Evolutionary conservation across 2,797 vertebrate genomes (phyloP).

Genomic region (Nasua narica): DNA sequence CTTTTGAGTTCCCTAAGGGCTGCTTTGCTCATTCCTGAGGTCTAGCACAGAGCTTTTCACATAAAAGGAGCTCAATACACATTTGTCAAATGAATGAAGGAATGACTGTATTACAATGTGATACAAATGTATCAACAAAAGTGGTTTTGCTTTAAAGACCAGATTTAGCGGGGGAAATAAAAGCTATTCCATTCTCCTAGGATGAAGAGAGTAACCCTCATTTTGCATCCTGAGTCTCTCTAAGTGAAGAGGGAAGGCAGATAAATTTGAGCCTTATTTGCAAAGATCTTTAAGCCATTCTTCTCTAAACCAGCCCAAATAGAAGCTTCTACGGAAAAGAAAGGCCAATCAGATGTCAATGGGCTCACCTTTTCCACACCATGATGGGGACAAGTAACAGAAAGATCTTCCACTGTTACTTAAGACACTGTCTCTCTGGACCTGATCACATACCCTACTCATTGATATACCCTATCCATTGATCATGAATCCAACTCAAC

Average conservation of each 20-base stretch:
- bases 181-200: neutral
- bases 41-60: neutral
- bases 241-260: neutral
- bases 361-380: neutral
- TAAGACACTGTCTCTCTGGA: neutral
- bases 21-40: neutral
- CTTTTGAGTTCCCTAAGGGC: neutral
- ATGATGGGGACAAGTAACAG: neutral
- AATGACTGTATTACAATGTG: neutral
- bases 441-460: neutral
- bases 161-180: neutral
- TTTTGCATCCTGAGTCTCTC: neutral
- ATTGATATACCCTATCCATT: neutral
- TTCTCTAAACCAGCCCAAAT: neutral
- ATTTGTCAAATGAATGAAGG: neutral
- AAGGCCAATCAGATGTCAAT: neutral
- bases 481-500: neutral
- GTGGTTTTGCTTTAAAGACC: neutral
- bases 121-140: neutral
- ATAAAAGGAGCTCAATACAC: neutral
- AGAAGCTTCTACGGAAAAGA: slow-evolving; percentile 8
- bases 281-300: slow-evolving; percentile 38
- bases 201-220: neutral
- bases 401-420: neutral
- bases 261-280: neutral